Conservation (phyloP, 2,797 vertebrate genomes). For the Anabacerthia variegaticeps region DNA sequence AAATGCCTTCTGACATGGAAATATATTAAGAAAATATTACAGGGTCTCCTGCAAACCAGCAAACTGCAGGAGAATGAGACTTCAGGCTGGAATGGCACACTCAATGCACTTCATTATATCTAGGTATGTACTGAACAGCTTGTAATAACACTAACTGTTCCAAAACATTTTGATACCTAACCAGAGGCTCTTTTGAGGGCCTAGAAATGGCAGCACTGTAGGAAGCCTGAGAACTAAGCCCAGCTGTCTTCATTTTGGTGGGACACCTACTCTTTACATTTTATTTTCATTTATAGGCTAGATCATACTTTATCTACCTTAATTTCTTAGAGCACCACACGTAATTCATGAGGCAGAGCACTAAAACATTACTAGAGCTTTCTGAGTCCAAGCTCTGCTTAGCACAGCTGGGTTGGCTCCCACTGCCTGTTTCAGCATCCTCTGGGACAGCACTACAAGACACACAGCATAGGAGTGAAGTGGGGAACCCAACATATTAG, state of each 20-base stretch:
- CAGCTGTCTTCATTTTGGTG: neutral
- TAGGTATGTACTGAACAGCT: neutral
- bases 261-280: neutral
- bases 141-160: neutral
- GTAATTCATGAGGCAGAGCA: rapidly evolving
- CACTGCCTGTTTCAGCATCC: neutral
- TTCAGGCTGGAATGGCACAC: neutral
- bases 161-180: neutral
- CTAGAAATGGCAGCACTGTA: neutral
- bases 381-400: neutral
- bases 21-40: neutral
- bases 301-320: neutral
- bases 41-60: neutral
- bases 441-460: neutral
- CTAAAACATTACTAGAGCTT: neutral
- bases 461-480: neutral
- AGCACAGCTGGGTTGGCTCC: neutral
- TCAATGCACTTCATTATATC: neutral
- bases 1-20: neutral
- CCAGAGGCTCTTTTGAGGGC: neutral
- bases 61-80: neutral
- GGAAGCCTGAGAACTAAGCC: neutral
- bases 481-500: neutral
- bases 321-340: neutral
- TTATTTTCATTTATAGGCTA: neutral